These are phyloP conservation scores for Lucilia sericata DNA, from an alignment of 1,140 invertebrate genomes.

Conservation along the genomic window DNA sequence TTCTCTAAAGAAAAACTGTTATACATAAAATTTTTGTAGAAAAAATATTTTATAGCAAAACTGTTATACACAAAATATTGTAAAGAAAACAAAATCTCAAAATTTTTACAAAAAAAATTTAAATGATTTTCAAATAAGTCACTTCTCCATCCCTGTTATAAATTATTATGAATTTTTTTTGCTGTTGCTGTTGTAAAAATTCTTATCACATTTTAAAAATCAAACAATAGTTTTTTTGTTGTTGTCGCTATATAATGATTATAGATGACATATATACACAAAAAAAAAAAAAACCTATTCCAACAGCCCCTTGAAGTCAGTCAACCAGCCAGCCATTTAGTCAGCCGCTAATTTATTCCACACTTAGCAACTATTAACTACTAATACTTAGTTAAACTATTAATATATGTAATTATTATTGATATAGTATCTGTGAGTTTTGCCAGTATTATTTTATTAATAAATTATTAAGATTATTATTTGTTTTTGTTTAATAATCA, in stretches of 20 bases:
- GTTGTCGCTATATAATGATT: not conserved
- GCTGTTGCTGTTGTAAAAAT: not conserved
- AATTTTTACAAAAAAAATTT: too few relatives aligned
- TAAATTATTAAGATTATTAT: constrained; percentile 4
- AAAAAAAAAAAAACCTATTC: not conserved
- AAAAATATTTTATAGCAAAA: too few relatives aligned
- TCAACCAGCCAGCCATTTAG: not conserved
- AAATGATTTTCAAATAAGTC: too few relatives aligned
- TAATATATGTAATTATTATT: not conserved
- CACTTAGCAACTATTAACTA: not conserved
- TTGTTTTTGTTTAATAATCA: not conserved
- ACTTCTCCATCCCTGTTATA: too few relatives aligned
- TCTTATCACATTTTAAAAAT: not conserved
- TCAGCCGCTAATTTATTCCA: not conserved
- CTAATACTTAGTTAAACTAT: not conserved
- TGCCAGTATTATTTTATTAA: not conserved
- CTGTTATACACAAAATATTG: too few relatives aligned
- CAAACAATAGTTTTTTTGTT: not conserved
- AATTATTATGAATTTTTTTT: not conserved
- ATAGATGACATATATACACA: not conserved
- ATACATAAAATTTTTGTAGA: too few relatives aligned
- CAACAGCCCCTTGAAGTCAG: not conserved
- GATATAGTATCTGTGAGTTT: not conserved
- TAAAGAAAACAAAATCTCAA: too few relatives aligned
- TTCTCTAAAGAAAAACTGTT: too few relatives aligned